Evolutionary conservation across 2,888 invertebrate genomes (phyloP).

Genomic region (Ormia ochracea): DNA sequence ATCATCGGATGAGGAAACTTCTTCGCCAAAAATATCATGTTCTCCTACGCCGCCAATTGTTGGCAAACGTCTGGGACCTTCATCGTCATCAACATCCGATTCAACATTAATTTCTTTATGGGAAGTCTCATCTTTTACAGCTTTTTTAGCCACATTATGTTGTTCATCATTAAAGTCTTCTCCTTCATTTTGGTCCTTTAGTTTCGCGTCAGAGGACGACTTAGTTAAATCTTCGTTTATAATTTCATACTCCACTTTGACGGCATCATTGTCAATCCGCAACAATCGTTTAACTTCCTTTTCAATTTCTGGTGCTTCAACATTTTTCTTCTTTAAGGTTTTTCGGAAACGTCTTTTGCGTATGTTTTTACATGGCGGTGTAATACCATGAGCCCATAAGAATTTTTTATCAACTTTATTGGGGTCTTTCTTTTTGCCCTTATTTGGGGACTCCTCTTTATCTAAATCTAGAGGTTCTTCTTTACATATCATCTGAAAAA

Average conservation of each 20-base stretch:
- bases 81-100: slow-evolving; percentile 72
- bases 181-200: slow-evolving; percentile 70
- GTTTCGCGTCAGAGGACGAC: slow-evolving; percentile 71
- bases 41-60: slow-evolving; percentile 79
- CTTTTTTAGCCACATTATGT: slow-evolving; percentile 67
- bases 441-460: slow-evolving; percentile 84
- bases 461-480: slow-evolving; percentile 88
- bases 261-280: slow-evolving; percentile 94
- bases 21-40: slow-evolving; percentile 94
- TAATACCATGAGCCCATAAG: slow-evolving; percentile 95
- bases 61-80: slow-evolving; percentile 66
- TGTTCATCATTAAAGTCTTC: slow-evolving; percentile 72
- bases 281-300: slow-evolving; percentile 96
- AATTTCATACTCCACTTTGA: slow-evolving; percentile 91
- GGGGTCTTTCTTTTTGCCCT: slow-evolving; percentile 90
- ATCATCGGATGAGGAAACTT: slow-evolving; percentile 90
- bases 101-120: slow-evolving; percentile 74
- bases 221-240: slow-evolving; percentile 91
- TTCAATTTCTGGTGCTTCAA: slow-evolving; percentile 98
- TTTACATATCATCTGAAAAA: slow-evolving; percentile 86
- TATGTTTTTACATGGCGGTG: slow-evolving; percentile 97
- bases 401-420: slow-evolving; percentile 91
- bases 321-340: slow-evolving; percentile 96
- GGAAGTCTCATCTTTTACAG: slow-evolving; percentile 67
- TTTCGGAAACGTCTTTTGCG: slow-evolving; percentile 94